Conservation (phyloP, 2,113 vertebrate genomes). For the Condylura cristata region DNA sequence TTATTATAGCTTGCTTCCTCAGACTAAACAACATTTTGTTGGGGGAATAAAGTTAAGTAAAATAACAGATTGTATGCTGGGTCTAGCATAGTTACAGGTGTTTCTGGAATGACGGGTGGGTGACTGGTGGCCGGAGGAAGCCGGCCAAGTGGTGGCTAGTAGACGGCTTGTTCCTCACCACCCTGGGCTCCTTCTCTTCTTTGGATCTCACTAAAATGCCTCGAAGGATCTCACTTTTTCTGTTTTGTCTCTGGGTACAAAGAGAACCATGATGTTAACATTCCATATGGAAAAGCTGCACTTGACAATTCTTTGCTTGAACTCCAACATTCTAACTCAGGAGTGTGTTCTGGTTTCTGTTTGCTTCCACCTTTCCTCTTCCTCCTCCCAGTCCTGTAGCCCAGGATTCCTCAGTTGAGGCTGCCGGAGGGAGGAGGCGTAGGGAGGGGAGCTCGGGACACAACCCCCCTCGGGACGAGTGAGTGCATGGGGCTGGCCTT, state of each 20-base stretch:
- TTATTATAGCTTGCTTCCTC: background rate
- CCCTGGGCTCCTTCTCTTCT: background rate
- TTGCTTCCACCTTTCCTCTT: background rate
- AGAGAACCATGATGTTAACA: background rate
- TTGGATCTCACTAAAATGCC: background rate
- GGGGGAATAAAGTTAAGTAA: background rate
- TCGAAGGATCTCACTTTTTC: background rate
- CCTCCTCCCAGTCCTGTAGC: background rate
- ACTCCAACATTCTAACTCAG: background rate
- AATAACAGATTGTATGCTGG: background rate
- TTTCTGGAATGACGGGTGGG: background rate
- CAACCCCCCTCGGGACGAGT: too few relatives aligned
- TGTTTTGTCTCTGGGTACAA: background rate
- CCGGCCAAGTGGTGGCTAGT: accelerated
- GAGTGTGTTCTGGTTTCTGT: too few relatives aligned
- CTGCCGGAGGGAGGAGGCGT: too few relatives aligned
- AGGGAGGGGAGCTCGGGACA: too few relatives aligned
- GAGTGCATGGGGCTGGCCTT: too few relatives aligned
- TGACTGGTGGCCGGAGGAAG: accelerated
- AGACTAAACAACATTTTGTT: background rate
- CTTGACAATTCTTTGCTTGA: background rate
- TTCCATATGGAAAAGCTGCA: background rate
- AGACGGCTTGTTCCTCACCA: too few relatives aligned
- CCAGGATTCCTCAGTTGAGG: background rate
- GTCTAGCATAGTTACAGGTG: background rate